Conservation (phyloP, 2,888 invertebrate genomes). For the Lepidocyrtinus sp. region DNA sequence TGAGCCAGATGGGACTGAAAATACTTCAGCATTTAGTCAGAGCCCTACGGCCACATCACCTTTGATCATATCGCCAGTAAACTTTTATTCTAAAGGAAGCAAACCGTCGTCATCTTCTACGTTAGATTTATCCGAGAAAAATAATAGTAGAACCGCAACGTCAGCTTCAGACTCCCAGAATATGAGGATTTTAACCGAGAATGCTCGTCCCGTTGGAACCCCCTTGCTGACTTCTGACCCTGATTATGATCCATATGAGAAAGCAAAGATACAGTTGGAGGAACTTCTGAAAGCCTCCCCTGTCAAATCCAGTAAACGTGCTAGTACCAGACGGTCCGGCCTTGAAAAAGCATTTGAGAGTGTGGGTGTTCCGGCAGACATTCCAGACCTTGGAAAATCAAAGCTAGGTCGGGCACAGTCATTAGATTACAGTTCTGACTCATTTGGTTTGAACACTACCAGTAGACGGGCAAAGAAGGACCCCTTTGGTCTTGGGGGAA, state of each 20-base stretch:
- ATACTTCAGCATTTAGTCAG: constrained; percentile 55
- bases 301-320: constrained; percentile 54
- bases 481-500: constrained; percentile 34
- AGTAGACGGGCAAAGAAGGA: constrained; percentile 7
- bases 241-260: constrained; percentile 69
- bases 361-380: constrained; percentile 54
- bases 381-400: constrained; percentile 36
- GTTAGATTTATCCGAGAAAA: constrained; percentile 22
- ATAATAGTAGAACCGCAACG: neutral
- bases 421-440: constrained; percentile 40
- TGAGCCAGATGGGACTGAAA: constrained; percentile 69
- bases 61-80: constrained; percentile 69
- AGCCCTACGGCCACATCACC: constrained; percentile 53
- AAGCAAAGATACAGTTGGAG: constrained; percentile 68
- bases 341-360: constrained; percentile 68
- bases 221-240: constrained; percentile 56
- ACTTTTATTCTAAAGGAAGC: constrained; percentile 64
- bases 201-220: constrained; percentile 32
- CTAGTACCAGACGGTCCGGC: constrained; percentile 64
- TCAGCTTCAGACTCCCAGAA: constrained; percentile 12
- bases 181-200: constrained; percentile 33
- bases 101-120: constrained; percentile 27
- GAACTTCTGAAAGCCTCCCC: constrained; percentile 67
- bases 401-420: constrained; percentile 37
- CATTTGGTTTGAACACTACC: constrained; percentile 29